Percentiles rank a stretch among this genome's conserved stretches.
Evolutionary conservation across 2,113 vertebrate genomes (phyloP).

Genomic region (Clupea harengus): DNA sequence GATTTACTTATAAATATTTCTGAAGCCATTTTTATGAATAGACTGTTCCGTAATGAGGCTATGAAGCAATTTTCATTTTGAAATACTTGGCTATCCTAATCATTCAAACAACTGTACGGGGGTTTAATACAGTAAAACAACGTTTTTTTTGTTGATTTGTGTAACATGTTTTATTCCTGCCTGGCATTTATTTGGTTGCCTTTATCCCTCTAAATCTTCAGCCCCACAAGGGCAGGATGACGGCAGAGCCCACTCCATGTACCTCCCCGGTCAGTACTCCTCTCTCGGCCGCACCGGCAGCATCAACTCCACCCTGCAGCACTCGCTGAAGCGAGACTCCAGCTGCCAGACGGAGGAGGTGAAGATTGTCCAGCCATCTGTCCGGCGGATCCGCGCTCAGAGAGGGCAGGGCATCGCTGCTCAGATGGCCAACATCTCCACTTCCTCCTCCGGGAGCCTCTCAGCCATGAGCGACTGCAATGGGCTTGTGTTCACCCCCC

Average conservation of each 20-base stretch:
- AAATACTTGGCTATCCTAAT: background rate
- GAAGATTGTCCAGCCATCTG: slow-evolving; percentile 71
- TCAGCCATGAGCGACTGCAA: slow-evolving; percentile 75
- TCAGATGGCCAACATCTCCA: slow-evolving; percentile 84
- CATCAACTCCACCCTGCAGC: slow-evolving; percentile 54
- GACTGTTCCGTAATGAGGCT: background rate
- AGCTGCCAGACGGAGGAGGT: slow-evolving; percentile 72
- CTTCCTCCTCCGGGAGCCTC: slow-evolving; percentile 76
- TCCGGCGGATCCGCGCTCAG: slow-evolving; percentile 84
- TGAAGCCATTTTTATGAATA: background rate
- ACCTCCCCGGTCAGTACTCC: slow-evolving; percentile 75
- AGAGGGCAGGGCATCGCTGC: slow-evolving; percentile 84
- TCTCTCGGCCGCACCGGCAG: slow-evolving; percentile 71
- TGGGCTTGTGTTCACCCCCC: slow-evolving; percentile 62
- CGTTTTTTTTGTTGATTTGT: background rate
- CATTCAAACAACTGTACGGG: background rate
- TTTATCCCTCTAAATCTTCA: slow-evolving; percentile 42
- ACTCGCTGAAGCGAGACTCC: slow-evolving; percentile 74
- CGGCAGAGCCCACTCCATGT: slow-evolving; percentile 58
- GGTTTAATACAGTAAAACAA: background rate
- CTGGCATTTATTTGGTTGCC: background rate
- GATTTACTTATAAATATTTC: background rate
- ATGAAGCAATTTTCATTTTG: background rate
- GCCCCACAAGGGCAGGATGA: slow-evolving; percentile 65
- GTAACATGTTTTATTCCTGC: background rate